Evolutionary conservation across 2,797 vertebrate genomes (phyloP).

Genomic region (Gallinago nigripennis): DNA sequence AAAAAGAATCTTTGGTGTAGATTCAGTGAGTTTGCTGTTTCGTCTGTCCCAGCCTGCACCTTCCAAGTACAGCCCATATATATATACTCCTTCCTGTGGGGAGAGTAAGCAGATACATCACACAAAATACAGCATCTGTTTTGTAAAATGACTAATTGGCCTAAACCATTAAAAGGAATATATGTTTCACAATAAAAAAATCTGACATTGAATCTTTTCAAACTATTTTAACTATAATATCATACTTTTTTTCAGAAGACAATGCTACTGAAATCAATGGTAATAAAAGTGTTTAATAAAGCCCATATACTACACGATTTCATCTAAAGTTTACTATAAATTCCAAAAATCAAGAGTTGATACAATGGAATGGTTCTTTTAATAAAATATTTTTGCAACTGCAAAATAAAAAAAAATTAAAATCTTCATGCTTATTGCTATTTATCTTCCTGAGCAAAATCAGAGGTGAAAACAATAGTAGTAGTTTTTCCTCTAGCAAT

Average conservation of each 20-base stretch:
- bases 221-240: neutral
- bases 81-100: slow-evolving; percentile 84
- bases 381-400: neutral
- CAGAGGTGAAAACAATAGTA: neutral
- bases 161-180: neutral
- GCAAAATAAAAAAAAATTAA: neutral
- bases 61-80: slow-evolving; percentile 84
- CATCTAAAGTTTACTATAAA: neutral
- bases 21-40: slow-evolving; percentile 77
- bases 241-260: neutral
- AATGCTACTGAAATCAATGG: neutral
- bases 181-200: neutral
- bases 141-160: neutral
- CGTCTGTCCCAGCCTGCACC: slow-evolving; percentile 85
- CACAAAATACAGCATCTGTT: neutral
- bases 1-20: slow-evolving; percentile 84
- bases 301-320: neutral
- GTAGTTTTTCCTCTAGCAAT: neutral
- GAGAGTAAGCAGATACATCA: slow-evolving; percentile 19
- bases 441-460: neutral
- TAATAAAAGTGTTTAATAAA: neutral
- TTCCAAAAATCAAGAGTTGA: neutral
- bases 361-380: neutral
- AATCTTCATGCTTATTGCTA: neutral
- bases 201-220: neutral